Evolutionary conservation across 2,797 vertebrate species (phyloP).

Genomic region (Gastrophryne carolinensis): DNA sequence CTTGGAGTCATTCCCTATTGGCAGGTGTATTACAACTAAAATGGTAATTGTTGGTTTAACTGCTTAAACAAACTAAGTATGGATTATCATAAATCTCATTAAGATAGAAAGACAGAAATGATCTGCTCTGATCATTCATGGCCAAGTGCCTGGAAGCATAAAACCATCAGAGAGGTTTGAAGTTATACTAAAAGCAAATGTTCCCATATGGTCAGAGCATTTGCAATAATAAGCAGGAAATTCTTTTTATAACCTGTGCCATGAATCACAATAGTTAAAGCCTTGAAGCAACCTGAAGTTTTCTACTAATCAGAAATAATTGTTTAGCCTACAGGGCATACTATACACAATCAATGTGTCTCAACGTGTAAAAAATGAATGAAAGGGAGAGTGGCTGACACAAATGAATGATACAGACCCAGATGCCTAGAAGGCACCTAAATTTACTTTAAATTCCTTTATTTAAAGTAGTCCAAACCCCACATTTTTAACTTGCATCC

Average conservation of each 20-base stretch:
- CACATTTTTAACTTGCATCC: too few species aligned
- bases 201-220: slow-evolving; percentile 9
- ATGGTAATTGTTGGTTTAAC: too few species aligned
- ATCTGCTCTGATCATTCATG: not conserved
- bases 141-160: slow-evolving; percentile 4
- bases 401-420: slow-evolving; percentile 42
- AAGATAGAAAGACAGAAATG: not conserved
- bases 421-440: not conserved
- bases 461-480: too few species aligned
- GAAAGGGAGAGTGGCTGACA: not conserved
- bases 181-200: not conserved
- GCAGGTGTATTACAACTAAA: too few species aligned
- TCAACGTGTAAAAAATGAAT: slow-evolving; percentile 37
- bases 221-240: slow-evolving; percentile 37
- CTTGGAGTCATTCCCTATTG: too few species aligned
- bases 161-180: not conserved
- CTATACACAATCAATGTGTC: slow-evolving; percentile 44
- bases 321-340: slow-evolving; percentile 34
- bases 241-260: slow-evolving; percentile 31
- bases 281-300: slow-evolving; percentile 31
- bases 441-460: too few species aligned
- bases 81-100: too few species aligned
- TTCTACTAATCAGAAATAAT: slow-evolving; percentile 46
- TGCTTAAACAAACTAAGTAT: too few species aligned
- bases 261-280: slow-evolving; percentile 33